phyloP scores from a whole-genome alignment of 2,797 vertebrate species.

The Eospalax fontanierii region DNA sequence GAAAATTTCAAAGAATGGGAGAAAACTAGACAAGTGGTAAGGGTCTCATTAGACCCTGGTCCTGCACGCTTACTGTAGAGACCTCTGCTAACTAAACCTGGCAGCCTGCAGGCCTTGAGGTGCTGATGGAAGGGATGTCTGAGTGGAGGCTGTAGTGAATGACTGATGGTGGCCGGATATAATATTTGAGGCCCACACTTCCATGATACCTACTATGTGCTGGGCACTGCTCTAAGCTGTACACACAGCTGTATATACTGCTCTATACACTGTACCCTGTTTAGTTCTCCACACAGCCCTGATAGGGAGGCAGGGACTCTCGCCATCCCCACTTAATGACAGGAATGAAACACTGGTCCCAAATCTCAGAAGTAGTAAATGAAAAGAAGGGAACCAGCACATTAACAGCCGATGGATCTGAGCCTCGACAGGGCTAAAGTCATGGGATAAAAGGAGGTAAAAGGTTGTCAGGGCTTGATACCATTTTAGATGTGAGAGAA shows the following conservation, averaged over 20 bases:
- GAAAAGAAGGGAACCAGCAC: neutral
- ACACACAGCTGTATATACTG: too few relatives aligned
- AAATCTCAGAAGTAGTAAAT: neutral
- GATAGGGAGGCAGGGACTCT: neutral
- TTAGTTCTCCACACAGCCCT: neutral
- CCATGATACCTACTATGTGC: neutral
- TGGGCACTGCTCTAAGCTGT: neutral
- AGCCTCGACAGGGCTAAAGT: neutral
- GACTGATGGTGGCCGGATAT: neutral
- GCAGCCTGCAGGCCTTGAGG: neutral
- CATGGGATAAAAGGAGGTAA: neutral
- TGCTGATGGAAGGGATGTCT: neutral
- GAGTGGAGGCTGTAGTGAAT: neutral
- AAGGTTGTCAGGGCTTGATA: neutral
- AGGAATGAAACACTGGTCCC: neutral
- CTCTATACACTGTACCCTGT: neutral
- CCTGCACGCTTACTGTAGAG: neutral
- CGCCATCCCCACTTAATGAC: neutral
- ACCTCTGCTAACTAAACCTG: neutral
- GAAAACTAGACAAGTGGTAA: neutral
- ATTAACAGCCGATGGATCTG: neutral
- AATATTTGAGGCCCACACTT: neutral
- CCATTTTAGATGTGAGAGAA: neutral
- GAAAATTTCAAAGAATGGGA: constrained; percentile 27
- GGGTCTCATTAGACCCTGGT: neutral